These are phyloP conservation scores for Poeciliopsis occidentalis DNA, from an alignment of 2,113 vertebrate genomes.

Conservation along the genomic window DNA sequence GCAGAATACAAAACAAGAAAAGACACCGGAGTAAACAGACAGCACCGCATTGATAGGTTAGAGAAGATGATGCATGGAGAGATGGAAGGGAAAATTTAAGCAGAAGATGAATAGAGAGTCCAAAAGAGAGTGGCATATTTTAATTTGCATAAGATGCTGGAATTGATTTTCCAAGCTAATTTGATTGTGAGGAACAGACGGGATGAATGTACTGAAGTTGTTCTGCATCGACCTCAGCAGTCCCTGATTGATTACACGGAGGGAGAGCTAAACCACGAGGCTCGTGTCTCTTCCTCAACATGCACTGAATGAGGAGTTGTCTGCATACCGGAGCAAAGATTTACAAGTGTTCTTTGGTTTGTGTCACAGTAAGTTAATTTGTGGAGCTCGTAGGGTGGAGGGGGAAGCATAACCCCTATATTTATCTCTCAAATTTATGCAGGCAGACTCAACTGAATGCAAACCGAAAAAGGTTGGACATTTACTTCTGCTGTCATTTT, in stretches of 20 bases:
- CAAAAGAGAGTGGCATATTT: slow-evolving; percentile 48
- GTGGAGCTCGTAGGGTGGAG: slow-evolving; percentile 1
- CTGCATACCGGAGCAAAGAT: slow-evolving; percentile 32
- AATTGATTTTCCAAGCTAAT: slow-evolving; percentile 75
- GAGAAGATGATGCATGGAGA: slow-evolving; percentile 7
- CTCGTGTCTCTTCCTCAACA: background rate
- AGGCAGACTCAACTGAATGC: slow-evolving; percentile 22
- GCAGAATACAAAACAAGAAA: slow-evolving; percentile 22
- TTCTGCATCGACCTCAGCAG: slow-evolving; percentile 59
- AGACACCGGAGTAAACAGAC: slow-evolving; percentile 32
- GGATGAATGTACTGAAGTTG: slow-evolving; percentile 66
- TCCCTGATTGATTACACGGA: slow-evolving; percentile 47
- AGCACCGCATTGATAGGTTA: slow-evolving; percentile 14
- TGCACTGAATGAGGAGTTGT: slow-evolving; percentile 35
- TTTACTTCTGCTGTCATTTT: background rate
- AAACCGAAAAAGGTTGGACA: slow-evolving; percentile 8
- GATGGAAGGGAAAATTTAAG: slow-evolving; percentile 18
- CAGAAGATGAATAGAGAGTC: slow-evolving; percentile 41
- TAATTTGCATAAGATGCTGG: slow-evolving; percentile 64
- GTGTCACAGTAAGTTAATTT: slow-evolving; percentile 14
- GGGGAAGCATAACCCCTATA: slow-evolving; percentile 20
- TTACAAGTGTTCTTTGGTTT: slow-evolving; percentile 24
- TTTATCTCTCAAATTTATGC: slow-evolving; percentile 31
- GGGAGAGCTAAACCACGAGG: slow-evolving; percentile 17
- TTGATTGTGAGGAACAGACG: slow-evolving; percentile 65